Base-by-base conservation (phyloP, 2,113 vertebrate species). In the Malurus elegans region DNA sequence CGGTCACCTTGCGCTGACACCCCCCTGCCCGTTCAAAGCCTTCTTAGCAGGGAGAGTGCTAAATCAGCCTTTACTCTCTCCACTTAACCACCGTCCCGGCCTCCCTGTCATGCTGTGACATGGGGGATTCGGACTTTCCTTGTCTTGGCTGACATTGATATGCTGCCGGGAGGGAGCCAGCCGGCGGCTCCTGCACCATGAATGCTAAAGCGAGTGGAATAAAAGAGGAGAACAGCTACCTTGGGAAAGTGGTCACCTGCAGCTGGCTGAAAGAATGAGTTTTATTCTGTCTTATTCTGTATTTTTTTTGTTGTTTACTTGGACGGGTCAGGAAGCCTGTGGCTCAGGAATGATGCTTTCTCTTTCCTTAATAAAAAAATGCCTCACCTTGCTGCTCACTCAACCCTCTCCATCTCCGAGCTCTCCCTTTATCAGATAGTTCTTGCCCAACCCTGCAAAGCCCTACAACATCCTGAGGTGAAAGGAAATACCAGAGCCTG, bases 61-160 rank as follows among this genome's bases (percentile, higher is more conserved):
- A 87, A 95, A 93, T 93, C 88, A 85, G 64, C 47, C 42, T 72
- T 90, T 73, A 7, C 21, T 48, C 7, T 25, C 91, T 24, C 61
- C 95, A 12, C 87, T 93, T 86, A 61, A 67, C 65, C 78, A 78
- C 95, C 82, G 47, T 5, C 40, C 79, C 81, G 94, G 71, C 89
- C 79, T 73, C 65, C 79, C 34, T 62, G 92, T 88, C 83, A 72
- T 18, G 57, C 96, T 31, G 80, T 93, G 91, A 86, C 58, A 38
- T 25, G 56, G 88, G 78, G 86, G 79, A 91, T 93, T 86, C 42
- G 51, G 94, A 94, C 93, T 95, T 82, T 51, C 85, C 86, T 93
- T 89, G 93, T 94, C 92, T 92, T 95, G 96, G 91, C 95, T 96
- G 98, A 98, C 96, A 96, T 20, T 94, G 86, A 44, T 72, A 73